Evolutionary conservation across 2,797 vertebrate species (phyloP), one percentile per base, ranked within the genome.

Genomic region (Trichosurus vulpecula): DNA sequence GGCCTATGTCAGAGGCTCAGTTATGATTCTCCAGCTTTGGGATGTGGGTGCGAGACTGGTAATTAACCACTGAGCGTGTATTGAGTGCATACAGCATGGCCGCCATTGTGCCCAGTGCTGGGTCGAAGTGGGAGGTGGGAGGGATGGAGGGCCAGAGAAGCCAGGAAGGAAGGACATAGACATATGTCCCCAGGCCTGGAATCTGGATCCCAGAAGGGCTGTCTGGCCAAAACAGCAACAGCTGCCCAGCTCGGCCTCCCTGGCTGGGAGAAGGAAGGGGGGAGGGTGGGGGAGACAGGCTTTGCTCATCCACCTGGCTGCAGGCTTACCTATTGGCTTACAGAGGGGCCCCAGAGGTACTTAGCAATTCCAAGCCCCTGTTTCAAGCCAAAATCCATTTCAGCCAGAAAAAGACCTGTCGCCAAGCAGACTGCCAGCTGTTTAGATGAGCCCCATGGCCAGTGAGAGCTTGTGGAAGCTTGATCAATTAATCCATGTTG

Each of bases 341-440:
- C 87, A 96, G 95, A 90, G 90, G 91, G 58, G 96, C 94, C 95
- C 91, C 91, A 19, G 53, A 94, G 92, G 66, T 94, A 95, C 92
- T 98, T 97, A 94, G 55, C 74, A 95, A 97, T 97, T 97, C 97
- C 87, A 97, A 94, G 93, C 94, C 81, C 1, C 1, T 94, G 92
- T 96, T 96, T 95, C 91, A 95, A 97, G 93, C 92, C 93, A 97
- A 97, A 97, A 97, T 95, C 96, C 94, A 92, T 97, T 98, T 97
- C 96, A 94, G 66, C 92, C 90, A 96, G 93, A 96, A 96, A 97
- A 90, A 91, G 93, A 95, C 87, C 97, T 95, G 55, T 96, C 97
- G 91, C 93, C 90, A 94, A 96, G 94, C 96, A 97, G 92, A 91
- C 66, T 97, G 27, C 66, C 95, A 94, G 90, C 94, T 94, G 66